Conservation (phyloP, 1,140 invertebrate species). For the Hestina assimilis region DNA sequence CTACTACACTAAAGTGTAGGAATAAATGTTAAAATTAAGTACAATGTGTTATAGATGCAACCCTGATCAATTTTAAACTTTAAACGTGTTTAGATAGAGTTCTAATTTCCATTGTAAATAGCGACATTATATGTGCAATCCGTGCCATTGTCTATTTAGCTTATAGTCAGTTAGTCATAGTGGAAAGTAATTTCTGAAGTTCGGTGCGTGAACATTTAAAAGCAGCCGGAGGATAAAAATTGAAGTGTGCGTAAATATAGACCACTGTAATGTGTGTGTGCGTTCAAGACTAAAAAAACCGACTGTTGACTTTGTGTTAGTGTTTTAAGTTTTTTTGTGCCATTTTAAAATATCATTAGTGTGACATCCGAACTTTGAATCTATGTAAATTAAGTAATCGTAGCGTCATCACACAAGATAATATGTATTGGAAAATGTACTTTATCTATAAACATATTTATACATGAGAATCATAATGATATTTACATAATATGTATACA, state of each 20-base stretch:
- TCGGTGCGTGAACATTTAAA: slow-evolving; percentile 34
- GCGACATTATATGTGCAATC: slow-evolving; percentile 71
- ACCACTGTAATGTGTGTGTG: slow-evolving; percentile 44
- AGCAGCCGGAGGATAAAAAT: slow-evolving; percentile 31
- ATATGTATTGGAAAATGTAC: slow-evolving; percentile 72
- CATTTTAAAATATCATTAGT: slow-evolving; percentile 76
- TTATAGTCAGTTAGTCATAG: slow-evolving; percentile 72
- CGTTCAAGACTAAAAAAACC: slow-evolving; percentile 48
- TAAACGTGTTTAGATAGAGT: slow-evolving; percentile 53
- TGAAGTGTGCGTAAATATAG: slow-evolving; percentile 30
- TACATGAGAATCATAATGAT: slow-evolving; percentile 73
- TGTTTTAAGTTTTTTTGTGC: slow-evolving; percentile 77
- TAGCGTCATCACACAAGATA: slow-evolving; percentile 73
- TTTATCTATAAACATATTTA: slow-evolving; percentile 75
- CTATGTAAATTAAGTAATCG: slow-evolving; percentile 70
- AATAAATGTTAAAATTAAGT: slow-evolving; percentile 64
- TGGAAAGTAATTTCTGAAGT: slow-evolving; percentile 35
- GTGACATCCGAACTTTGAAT: slow-evolving; percentile 77
- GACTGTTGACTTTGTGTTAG: slow-evolving; percentile 76
- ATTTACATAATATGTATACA: slow-evolving; percentile 78
- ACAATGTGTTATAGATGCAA: slow-evolving; percentile 50
- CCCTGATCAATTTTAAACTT: slow-evolving; percentile 57
- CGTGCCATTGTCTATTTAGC: slow-evolving; percentile 77
- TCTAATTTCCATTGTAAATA: slow-evolving; percentile 70
- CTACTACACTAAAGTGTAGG: slow-evolving; percentile 58